phyloP scores from a whole-genome alignment of 1,140 invertebrate genomes.

The Drosophila setifemur region DNA sequence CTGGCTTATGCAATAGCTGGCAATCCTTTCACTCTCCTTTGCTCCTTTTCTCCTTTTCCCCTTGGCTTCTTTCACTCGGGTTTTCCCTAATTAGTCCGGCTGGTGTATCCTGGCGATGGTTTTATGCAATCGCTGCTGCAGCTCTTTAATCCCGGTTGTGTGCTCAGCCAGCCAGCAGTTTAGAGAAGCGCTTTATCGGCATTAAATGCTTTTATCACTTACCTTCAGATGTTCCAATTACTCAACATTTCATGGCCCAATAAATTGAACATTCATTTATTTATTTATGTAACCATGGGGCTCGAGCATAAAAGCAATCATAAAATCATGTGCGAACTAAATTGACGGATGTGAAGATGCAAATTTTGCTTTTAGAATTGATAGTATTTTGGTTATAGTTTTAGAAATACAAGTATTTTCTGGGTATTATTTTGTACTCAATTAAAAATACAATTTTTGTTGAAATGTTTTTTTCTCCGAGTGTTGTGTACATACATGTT shows the following conservation, averaged over 20 bases:
- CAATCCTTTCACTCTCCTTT: constrained; percentile 29
- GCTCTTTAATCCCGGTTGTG: neutral
- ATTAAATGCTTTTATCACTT: neutral
- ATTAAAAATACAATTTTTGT: too few species aligned
- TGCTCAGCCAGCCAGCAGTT: too few species aligned
- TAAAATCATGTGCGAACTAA: too few species aligned
- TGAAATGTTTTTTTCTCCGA: too few species aligned
- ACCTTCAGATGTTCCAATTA: neutral
- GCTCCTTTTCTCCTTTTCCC: too few species aligned
- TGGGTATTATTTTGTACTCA: too few species aligned
- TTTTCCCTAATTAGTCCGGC: constrained; percentile 22
- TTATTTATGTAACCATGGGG: too few species aligned
- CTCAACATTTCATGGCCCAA: neutral
- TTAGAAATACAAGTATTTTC: neutral
- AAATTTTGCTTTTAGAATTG: too few species aligned
- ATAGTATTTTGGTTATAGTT: neutral
- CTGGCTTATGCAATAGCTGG: constrained; percentile 52
- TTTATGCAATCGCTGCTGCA: constrained; percentile 20
- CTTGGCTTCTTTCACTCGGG: constrained; percentile 9
- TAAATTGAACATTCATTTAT: neutral
- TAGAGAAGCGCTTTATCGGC: neutral
- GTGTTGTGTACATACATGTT: too few species aligned
- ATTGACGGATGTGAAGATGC: too few species aligned
- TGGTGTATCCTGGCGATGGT: neutral
- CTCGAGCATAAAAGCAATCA: too few species aligned